Evolutionary conservation across 2,888 invertebrate genomes (phyloP).

Genomic region (Euplagia quadripunctaria): DNA sequence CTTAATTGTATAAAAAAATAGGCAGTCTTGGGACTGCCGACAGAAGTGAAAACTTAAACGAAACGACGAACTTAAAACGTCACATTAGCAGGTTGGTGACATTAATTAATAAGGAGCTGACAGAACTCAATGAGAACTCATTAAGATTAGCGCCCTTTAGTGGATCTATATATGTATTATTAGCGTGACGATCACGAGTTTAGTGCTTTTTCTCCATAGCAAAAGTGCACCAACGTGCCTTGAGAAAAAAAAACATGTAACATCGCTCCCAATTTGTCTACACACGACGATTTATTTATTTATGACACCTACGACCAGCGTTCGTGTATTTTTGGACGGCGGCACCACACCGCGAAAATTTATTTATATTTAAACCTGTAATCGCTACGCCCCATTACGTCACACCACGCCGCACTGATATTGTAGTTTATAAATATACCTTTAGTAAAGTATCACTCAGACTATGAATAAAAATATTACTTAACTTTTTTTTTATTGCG

Average conservation of each 20-base stretch:
- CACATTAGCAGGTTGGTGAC: no score
- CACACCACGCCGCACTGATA: not conserved
- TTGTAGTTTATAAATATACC: not conserved
- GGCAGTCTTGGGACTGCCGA: no score
- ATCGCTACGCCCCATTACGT: not conserved
- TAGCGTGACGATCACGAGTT: no score
- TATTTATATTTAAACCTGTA: not conserved
- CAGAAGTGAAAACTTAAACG: no score
- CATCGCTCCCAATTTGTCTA: not conserved
- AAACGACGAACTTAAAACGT: no score
- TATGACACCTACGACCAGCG: conserved; percentile 4
- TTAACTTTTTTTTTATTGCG: not conserved
- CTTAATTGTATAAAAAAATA: not conserved
- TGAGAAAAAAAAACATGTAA: conserved; percentile 9
- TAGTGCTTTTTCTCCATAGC: no score
- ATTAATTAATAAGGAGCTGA: no score
- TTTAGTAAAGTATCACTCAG: not conserved
- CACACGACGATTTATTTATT: conserved; percentile 37
- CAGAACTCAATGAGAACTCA: no score
- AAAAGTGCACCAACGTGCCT: no score
- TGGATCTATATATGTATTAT: no score
- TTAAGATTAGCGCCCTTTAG: no score
- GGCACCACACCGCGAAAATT: not conserved
- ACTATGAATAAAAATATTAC: not conserved
- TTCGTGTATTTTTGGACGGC: not conserved